phyloP scores from a whole-genome alignment of 53 echinoderm and acorn worm species.

The Crossaster papposus region DNA sequence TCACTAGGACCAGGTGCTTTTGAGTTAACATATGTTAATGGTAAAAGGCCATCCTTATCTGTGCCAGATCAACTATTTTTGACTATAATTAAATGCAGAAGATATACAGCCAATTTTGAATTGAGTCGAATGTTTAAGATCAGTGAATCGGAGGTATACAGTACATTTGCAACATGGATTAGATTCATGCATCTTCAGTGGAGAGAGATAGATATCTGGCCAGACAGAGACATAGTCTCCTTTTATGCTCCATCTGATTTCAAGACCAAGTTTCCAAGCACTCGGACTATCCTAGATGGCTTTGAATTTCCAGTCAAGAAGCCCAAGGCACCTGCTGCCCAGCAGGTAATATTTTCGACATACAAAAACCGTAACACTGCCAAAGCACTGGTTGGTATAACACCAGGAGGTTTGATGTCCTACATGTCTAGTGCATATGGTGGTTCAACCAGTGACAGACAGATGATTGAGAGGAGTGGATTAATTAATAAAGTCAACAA shows the following conservation, averaged over 20 bases:
- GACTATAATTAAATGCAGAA: constrained; percentile 30
- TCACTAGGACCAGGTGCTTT: constrained; percentile 26
- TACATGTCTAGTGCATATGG: too few relatives aligned
- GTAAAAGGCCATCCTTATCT: background rate
- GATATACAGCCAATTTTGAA: constrained; percentile 46
- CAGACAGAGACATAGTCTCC: background rate
- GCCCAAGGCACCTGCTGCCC: constrained; percentile 34
- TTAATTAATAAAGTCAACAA: too few relatives aligned
- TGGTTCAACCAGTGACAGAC: too few relatives aligned
- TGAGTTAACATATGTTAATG: constrained; percentile 1
- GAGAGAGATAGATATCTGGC: constrained; percentile 41
- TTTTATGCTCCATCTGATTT: constrained; percentile 45
- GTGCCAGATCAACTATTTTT: constrained; percentile 42
- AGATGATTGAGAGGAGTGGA: too few relatives aligned
- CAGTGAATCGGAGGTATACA: constrained; percentile 40
- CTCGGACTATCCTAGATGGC: constrained; percentile 21
- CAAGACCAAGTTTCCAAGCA: constrained; percentile 26
- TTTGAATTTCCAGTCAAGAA: constrained; percentile 36
- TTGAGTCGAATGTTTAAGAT: constrained; percentile 29
- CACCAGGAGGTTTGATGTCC: too few relatives aligned
- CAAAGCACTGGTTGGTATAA: too few relatives aligned
- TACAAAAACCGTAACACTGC: too few relatives aligned
- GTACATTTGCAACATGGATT: constrained; percentile 6
- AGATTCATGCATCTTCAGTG: constrained; percentile 40
- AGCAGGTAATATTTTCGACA: constrained; percentile 44